Base-by-base conservation (phyloP, 1,140 invertebrate species). In the Drosophila repletoides region DNA sequence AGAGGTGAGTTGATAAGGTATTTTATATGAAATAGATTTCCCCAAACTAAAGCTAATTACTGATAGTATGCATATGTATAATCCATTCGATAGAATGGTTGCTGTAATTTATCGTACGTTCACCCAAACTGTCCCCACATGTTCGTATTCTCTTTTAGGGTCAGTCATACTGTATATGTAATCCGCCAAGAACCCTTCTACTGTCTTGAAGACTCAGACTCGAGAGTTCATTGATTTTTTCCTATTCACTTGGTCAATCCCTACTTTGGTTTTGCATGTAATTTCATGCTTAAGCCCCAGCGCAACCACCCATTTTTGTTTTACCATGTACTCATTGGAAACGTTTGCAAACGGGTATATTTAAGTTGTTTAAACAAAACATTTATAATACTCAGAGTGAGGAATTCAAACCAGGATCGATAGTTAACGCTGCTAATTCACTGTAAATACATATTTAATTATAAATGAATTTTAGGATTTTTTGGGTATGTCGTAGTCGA, bases 1-100 rank as follows among this genome's bases (percentile, higher is more conserved):
- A 93, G 91, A 93, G 93, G 93, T 94, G 89, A 89, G 90, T 65
- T 46, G n/a, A n/a, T 73, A 1, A 7, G 12, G 7, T 1, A 22
- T 3, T 28, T 1, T 9, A 22, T 40, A 6, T 22, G n/a, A 2
- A 7, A 26, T 24, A 19, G n/a, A n/a, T n/a, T n/a, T 17, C 26
- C 21, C 6, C 4, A 60, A 36, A 31, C n/a, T 49, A 1, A 19
- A 3, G 31, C 17, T 33, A 7, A 33, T 9, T 24, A 38, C 12
- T 19, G n/a, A 14, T 2, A 15, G 4, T 40, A 9, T 46, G 12
- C 12, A 22, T 26, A n/a, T 53, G 33, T 67, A n/a, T n/a, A n/a
- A n/a, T n/a, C n/a, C n/a, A n/a, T n/a, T n/a, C n/a, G n/a, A n/a
- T n/a, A n/a, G n/a, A n/a, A n/a, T n/a, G n/a, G 40, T 51, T 52